These are phyloP conservation scores for Calameuta filiformis DNA, from an alignment of 2,888 invertebrate species.

Conservation along the genomic window DNA sequence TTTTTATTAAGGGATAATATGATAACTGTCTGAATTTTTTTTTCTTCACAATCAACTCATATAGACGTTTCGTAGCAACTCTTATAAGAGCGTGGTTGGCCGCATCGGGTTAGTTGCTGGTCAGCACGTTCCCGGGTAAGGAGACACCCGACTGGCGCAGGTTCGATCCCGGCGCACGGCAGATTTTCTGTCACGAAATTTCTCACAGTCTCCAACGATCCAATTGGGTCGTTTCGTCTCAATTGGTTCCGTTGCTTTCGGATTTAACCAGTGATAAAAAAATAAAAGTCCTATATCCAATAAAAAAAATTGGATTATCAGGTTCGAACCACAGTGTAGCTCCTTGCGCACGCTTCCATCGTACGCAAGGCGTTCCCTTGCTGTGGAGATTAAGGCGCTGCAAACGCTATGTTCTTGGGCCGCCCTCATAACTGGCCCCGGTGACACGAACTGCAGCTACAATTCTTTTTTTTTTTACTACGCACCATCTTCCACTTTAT, in stretches of 20 bases:
- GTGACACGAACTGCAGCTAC: slow-evolving; percentile 34
- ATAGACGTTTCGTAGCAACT: background rate
- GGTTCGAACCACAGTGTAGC: slow-evolving; percentile 38
- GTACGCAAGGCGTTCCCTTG: slow-evolving; percentile 35
- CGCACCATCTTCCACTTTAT: background rate
- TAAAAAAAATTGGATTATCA: background rate
- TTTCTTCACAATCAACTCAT: background rate
- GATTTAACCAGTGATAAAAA: background rate
- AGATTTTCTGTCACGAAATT: background rate
- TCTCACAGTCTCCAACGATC: background rate
- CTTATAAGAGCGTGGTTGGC: background rate
- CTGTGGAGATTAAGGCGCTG: slow-evolving; percentile 44
- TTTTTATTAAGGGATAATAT: background rate
- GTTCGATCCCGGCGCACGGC: background rate
- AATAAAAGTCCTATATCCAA: background rate
- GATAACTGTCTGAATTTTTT: background rate
- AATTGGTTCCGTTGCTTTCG: background rate
- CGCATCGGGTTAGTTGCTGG: background rate
- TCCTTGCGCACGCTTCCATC: slow-evolving; percentile 34
- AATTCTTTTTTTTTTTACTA: slow-evolving; percentile 14
- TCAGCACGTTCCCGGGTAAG: no score
- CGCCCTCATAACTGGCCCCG: slow-evolving; percentile 14
- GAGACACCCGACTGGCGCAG: background rate
- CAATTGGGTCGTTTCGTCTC: background rate
- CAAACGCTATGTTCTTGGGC: slow-evolving; percentile 39